These are phyloP conservation scores for Ceyx cyanopectus DNA, from an alignment of 2,113 vertebrate genomes.

Conservation along the genomic window DNA sequence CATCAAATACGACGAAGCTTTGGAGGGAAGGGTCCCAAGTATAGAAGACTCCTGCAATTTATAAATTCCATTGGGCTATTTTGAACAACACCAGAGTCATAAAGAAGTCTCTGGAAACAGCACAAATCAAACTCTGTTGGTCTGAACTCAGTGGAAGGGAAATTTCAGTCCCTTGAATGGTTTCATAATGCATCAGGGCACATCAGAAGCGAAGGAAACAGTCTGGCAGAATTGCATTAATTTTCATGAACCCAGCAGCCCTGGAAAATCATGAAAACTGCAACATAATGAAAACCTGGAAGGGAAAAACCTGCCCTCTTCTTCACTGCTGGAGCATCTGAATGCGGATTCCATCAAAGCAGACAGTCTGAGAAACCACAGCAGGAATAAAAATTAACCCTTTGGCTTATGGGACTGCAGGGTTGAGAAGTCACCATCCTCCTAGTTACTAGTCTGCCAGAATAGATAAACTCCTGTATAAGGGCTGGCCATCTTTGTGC, in stretches of 20 bases:
- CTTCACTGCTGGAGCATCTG: conserved; percentile 70
- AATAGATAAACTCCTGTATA: conserved; percentile 32
- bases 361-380: conserved; percentile 15
- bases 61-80: neutral
- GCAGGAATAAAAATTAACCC: conserved; percentile 61
- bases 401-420: conserved; percentile 34
- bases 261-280: conserved; percentile 76
- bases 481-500: conserved; percentile 31
- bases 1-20: conserved; percentile 21
- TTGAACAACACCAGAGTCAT: neutral
- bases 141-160: conserved; percentile 46
- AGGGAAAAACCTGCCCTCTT: conserved; percentile 75
- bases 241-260: conserved; percentile 77
- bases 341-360: conserved; percentile 68
- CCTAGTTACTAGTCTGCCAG: conserved; percentile 17
- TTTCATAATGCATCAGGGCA: conserved; percentile 75
- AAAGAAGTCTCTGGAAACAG: conserved; percentile 12
- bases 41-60: neutral
- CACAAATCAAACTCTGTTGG: conserved; percentile 33
- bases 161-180: conserved; percentile 63
- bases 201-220: conserved; percentile 68
- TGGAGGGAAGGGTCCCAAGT: neutral
- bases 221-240: conserved; percentile 77
- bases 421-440: neutral
- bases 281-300: conserved; percentile 77